These are phyloP conservation scores for Microplitis manilae DNA, from an alignment of 2,888 invertebrate species.

Conservation along the genomic window DNA sequence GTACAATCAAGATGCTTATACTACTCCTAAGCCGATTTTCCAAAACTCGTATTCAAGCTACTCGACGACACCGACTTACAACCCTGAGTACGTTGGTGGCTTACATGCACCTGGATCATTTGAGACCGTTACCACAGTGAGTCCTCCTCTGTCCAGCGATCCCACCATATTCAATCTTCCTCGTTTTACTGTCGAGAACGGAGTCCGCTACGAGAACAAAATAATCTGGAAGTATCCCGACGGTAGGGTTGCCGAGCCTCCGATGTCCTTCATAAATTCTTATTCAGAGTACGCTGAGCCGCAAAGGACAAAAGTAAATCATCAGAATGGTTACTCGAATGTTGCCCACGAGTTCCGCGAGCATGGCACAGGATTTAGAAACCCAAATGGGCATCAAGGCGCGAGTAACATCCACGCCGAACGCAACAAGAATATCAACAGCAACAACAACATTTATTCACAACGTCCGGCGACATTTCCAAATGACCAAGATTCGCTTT, in stretches of 20 bases:
- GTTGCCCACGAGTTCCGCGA: background rate
- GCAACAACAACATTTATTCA: slow-evolving; percentile 55
- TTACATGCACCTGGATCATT: slow-evolving; percentile 36
- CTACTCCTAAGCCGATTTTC: slow-evolving; percentile 43
- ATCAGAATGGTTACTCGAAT: slow-evolving; percentile 22
- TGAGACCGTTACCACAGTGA: slow-evolving; percentile 41
- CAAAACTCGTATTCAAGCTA: slow-evolving; percentile 44
- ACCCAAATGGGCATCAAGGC: slow-evolving; percentile 10
- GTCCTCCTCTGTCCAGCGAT: slow-evolving; percentile 33
- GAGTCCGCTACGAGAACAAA: slow-evolving; percentile 67
- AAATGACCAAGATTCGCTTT: slow-evolving; percentile 50
- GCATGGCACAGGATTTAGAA: background rate
- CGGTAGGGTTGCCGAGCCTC: slow-evolving; percentile 63
- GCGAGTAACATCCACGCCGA: too few species aligned
- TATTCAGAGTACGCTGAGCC: slow-evolving; percentile 46
- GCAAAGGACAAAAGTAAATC: slow-evolving; percentile 38
- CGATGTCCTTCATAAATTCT: slow-evolving; percentile 60
- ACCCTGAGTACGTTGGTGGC: slow-evolving; percentile 39
- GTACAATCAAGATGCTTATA: slow-evolving; percentile 46
- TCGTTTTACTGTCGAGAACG: slow-evolving; percentile 64
- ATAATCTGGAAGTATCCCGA: slow-evolving; percentile 70
- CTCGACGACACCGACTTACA: slow-evolving; percentile 42
- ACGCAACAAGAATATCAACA: slow-evolving; percentile 12
- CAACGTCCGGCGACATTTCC: slow-evolving; percentile 67
- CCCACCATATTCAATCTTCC: slow-evolving; percentile 53